Percentiles rank a stretch among this genome's conserved stretches.
These are phyloP conservation scores for Syrmaticus mikado DNA, from an alignment of 2,113 vertebrate species.

Conservation along the genomic window DNA sequence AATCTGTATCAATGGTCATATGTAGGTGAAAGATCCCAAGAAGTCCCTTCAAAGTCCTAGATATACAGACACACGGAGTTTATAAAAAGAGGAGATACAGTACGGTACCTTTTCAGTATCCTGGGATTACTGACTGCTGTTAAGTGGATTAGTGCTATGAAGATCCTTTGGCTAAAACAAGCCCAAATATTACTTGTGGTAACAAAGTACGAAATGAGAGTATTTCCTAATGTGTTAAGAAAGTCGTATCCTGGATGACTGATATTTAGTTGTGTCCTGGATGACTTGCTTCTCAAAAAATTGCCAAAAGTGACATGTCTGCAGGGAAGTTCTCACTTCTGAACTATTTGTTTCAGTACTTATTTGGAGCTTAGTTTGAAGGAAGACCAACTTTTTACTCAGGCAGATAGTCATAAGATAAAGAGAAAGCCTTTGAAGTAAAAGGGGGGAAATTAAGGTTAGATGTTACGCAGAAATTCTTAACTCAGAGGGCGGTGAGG, in stretches of 20 bases:
- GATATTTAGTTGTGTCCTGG: background rate
- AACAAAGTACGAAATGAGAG: background rate
- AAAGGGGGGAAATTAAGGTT: background rate
- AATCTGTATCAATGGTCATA: background rate
- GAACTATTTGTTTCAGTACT: too few species aligned
- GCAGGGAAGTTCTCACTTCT: background rate
- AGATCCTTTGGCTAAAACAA: background rate
- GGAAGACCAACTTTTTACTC: too few species aligned
- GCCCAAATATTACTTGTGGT: background rate
- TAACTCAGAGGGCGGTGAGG: background rate
- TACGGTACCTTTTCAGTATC: rapidly evolving
- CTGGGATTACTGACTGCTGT: background rate
- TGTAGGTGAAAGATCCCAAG: background rate
- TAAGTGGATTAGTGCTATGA: background rate
- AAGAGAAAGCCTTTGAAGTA: background rate
- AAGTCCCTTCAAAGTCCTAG: background rate
- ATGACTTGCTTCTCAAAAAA: background rate
- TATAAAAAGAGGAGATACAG: background rate
- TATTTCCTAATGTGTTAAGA: background rate
- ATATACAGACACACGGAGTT: background rate
- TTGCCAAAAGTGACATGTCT: background rate
- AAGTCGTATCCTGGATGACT: background rate
- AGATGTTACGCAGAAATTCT: background rate
- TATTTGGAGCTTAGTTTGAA: too few species aligned
- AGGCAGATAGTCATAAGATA: background rate